phyloP scores from a whole-genome alignment of 2,797 vertebrate genomes.

The Lutjanus argentimaculatus region DNA sequence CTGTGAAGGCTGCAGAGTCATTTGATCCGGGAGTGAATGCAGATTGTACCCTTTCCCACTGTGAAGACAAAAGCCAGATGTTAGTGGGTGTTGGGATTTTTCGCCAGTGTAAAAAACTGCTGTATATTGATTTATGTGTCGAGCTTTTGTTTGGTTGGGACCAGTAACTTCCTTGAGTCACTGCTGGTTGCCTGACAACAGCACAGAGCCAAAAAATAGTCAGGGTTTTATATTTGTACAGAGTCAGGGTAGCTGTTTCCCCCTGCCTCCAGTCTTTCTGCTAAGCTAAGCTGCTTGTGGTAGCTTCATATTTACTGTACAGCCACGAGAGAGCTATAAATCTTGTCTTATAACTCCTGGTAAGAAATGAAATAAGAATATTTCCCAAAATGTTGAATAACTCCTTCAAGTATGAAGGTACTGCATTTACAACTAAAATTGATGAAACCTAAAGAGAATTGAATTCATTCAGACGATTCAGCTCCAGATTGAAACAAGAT shows the following conservation, averaged over 20 bases:
- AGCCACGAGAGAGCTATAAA: neutral
- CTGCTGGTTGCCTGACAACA: too few species aligned
- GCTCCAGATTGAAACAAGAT: neutral
- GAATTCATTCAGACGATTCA: neutral
- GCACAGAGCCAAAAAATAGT: neutral
- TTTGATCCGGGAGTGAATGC: too few species aligned
- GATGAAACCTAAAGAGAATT: neutral
- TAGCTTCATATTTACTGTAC: constrained; percentile 9
- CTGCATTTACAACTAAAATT: neutral
- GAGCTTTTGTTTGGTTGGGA: neutral
- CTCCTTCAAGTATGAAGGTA: neutral
- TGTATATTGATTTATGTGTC: neutral
- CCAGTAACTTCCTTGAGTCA: neutral
- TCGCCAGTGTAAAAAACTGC: too few species aligned
- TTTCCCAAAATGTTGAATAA: neutral
- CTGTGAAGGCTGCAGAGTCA: too few species aligned
- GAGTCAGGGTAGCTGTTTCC: neutral
- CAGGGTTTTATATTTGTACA: neutral
- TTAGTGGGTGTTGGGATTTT: too few species aligned
- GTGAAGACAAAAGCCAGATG: too few species aligned
- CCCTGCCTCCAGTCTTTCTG: neutral
- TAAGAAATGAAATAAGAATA: neutral
- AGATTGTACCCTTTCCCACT: too few species aligned
- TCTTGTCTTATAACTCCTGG: neutral
- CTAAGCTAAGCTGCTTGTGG: neutral